phyloP scores from a whole-genome alignment of 2,888 invertebrate genomes.

The Microctonus aethiopoides region DNA sequence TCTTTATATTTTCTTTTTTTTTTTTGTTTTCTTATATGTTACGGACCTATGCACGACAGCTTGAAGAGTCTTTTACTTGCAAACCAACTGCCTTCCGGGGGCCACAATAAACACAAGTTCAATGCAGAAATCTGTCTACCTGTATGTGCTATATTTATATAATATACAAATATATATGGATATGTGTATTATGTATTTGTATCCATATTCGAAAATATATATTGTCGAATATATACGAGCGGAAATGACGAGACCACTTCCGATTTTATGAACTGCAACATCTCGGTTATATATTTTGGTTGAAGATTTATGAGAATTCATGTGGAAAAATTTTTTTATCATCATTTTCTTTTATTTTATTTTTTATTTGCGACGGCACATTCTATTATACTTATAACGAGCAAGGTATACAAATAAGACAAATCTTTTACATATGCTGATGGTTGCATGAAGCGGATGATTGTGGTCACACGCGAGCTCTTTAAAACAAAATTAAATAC shows the following conservation, averaged over 20 bases:
- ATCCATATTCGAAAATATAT: not conserved
- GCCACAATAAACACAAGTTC: constrained; percentile 3
- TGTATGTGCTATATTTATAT: not conserved
- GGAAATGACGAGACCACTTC: constrained; percentile 34
- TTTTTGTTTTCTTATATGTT: constrained; percentile 12
- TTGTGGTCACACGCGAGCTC: not conserved
- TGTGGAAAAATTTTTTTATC: no score
- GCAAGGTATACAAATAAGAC: not conserved
- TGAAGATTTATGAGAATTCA: constrained; percentile 14
- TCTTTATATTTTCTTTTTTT: constrained; percentile 13
- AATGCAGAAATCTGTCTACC: not conserved
- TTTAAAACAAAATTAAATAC: not conserved
- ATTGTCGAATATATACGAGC: not conserved
- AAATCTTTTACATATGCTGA: not conserved
- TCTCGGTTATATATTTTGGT: not conserved
- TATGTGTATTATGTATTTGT: no score
- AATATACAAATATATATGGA: no score
- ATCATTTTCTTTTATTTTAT: not conserved
- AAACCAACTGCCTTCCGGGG: constrained; percentile 16
- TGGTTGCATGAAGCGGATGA: not conserved
- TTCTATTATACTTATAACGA: not conserved
- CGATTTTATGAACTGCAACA: constrained; percentile 14
- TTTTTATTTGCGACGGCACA: not conserved
- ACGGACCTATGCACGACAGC: constrained; percentile 37
- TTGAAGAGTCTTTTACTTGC: constrained; percentile 33